phyloP scores from a whole-genome alignment of 2,888 invertebrate genomes.

The Hypena proboscidalis region DNA sequence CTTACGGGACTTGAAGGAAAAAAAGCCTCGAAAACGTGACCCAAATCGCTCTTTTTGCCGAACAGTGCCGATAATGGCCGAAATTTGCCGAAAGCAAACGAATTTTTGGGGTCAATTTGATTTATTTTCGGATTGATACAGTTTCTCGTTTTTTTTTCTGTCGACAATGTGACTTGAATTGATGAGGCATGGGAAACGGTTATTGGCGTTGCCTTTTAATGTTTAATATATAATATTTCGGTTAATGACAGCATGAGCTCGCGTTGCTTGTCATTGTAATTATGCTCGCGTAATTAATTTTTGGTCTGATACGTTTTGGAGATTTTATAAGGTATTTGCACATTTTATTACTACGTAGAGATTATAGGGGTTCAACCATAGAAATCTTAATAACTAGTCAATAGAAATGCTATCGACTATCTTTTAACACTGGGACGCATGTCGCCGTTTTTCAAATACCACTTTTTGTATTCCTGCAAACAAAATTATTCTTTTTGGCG shows the following conservation, averaged over 20 bases:
- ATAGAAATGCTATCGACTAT: no score
- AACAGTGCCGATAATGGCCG: slow-evolving; percentile 67
- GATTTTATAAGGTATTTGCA: not conserved
- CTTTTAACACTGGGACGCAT: no score
- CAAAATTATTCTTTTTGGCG: no score
- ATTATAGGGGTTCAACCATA: no score
- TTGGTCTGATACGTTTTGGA: not conserved
- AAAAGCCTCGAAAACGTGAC: slow-evolving; percentile 67
- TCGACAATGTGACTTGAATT: slow-evolving; percentile 54
- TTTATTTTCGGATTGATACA: slow-evolving; percentile 81
- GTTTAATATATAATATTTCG: slow-evolving; percentile 5
- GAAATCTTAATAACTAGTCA: no score
- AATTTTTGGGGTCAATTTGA: slow-evolving; percentile 77
- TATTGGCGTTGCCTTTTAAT: slow-evolving; percentile 7
- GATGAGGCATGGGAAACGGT: slow-evolving; percentile 47
- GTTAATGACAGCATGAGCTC: not conserved
- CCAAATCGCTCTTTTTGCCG: slow-evolving; percentile 76
- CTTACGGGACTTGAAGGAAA: slow-evolving; percentile 65
- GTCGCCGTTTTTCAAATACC: no score
- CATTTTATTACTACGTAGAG: no score
- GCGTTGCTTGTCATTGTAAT: not conserved
- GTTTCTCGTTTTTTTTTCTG: slow-evolving; percentile 53
- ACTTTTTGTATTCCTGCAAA: no score
- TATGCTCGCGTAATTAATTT: not conserved
- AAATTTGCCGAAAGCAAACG: slow-evolving; percentile 78